Conservation (phyloP, 2,797 vertebrate genomes). For the Carcharodon carcharias region DNA sequence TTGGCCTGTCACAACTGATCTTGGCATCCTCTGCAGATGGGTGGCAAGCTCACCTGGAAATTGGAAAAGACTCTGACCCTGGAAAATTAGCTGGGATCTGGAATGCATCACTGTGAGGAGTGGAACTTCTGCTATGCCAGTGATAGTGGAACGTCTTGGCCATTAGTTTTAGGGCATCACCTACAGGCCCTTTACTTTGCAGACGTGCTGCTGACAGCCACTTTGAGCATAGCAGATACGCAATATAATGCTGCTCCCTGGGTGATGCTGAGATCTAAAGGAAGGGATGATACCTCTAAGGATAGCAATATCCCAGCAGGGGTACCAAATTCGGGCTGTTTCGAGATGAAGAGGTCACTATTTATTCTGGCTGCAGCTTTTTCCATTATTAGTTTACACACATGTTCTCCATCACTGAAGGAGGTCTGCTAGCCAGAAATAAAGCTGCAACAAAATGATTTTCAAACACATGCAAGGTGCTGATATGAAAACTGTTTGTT, state of each 20-base stretch:
- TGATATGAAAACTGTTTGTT: background rate
- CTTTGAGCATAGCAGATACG: background rate
- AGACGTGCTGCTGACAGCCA: background rate
- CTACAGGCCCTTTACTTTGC: background rate
- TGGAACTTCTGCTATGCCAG: background rate
- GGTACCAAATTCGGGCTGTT: background rate
- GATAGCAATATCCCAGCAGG: background rate
- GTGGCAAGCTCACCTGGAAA: background rate
- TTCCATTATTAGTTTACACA: background rate
- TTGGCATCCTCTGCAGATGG: background rate
- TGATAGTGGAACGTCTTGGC: background rate
- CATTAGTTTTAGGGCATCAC: background rate
- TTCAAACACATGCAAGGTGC: background rate
- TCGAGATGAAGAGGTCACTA: background rate
- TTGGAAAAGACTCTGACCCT: background rate
- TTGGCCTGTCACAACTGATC: background rate
- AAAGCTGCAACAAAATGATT: constrained; percentile 2
- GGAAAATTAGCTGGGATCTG: background rate
- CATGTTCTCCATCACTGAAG: background rate
- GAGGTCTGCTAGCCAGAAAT: background rate
- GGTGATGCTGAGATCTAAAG: background rate
- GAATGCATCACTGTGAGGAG: background rate
- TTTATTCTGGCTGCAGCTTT: background rate
- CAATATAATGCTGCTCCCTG: background rate
- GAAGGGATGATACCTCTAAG: background rate